phyloP scores from a whole-genome alignment of 2,888 invertebrate species.

The Sinopyrophorus schimmeli region DNA sequence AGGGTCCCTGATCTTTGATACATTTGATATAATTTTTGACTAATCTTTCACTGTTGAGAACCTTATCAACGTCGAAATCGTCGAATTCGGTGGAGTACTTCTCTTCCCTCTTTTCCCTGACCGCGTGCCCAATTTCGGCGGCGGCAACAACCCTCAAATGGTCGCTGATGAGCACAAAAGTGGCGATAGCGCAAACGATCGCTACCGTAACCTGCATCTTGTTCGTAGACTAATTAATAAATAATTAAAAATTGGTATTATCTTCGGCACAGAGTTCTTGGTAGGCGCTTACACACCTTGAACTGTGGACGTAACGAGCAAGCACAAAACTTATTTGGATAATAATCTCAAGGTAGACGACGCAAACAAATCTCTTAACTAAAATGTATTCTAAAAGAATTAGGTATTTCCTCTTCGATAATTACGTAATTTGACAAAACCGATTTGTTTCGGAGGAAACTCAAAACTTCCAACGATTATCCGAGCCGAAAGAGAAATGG shows the following conservation, averaged over 20 bases:
- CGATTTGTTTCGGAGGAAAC: too few relatives aligned
- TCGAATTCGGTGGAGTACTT: conserved; percentile 67
- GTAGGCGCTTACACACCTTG: conserved; percentile 6
- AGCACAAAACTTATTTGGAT: conserved; percentile 11
- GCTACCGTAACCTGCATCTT: conserved; percentile 18
- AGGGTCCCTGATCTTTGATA: conserved; percentile 62
- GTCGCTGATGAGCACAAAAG: conserved; percentile 51
- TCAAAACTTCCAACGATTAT: too few relatives aligned
- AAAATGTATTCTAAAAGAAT: too few relatives aligned
- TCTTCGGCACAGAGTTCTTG: not conserved
- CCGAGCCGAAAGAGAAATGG: too few relatives aligned
- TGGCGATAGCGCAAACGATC: conserved; percentile 36
- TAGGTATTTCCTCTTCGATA: too few relatives aligned
- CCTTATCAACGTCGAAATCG: conserved; percentile 66
- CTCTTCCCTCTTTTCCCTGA: conserved; percentile 40
- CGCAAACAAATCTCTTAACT: too few relatives aligned
- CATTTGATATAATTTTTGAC: conserved; percentile 68
- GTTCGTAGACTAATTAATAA: not conserved
- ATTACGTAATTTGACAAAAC: too few relatives aligned
- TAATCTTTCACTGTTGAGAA: conserved; percentile 64
- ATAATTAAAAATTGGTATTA: not conserved
- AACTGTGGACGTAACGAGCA: conserved; percentile 15
- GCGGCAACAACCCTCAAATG: conserved; percentile 52
- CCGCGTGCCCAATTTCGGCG: conserved; percentile 41
- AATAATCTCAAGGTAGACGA: conserved; percentile 22